Evolutionary conservation across 1,140 invertebrate genomes (phyloP).

Genomic region (Philotrypesis tridentata): DNA sequence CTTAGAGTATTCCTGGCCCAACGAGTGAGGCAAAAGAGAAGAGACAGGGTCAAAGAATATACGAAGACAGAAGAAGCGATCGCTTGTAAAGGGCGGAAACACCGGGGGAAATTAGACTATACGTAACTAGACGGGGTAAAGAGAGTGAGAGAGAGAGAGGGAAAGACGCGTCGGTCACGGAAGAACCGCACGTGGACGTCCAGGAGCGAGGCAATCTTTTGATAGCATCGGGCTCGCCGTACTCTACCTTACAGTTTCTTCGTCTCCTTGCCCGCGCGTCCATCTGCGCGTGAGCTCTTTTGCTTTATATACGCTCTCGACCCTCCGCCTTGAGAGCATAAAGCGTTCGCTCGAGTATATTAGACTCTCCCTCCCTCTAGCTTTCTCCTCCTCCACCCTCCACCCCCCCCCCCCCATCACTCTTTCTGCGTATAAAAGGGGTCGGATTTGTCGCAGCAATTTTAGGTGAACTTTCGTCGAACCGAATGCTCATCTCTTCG

Average conservation of each 20-base stretch:
- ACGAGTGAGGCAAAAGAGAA: background rate
- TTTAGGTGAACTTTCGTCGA: background rate
- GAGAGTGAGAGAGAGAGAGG: background rate
- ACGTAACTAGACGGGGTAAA: background rate
- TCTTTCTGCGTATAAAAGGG: background rate
- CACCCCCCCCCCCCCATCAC: too few relatives aligned
- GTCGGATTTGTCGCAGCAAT: background rate
- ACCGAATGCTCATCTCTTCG: background rate
- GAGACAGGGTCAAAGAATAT: background rate
- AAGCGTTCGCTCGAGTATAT: background rate
- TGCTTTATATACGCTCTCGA: background rate
- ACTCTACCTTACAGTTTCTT: background rate
- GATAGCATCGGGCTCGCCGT: constrained; percentile 7
- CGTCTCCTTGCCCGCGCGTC: background rate
- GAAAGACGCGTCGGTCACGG: background rate
- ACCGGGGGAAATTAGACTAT: background rate
- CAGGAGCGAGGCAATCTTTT: constrained; percentile 20
- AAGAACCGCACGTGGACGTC: background rate
- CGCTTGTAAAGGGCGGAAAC: constrained; percentile 1
- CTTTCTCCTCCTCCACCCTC: too few relatives aligned
- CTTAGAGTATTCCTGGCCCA: background rate
- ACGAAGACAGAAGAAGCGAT: constrained; percentile 1
- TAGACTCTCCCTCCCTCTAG: background rate
- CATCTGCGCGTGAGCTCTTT: background rate
- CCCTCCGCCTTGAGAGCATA: background rate